A percentile compares a stretch with the other conserved stretches of the same genome.
These are phyloP conservation scores for Apodemia zela DNA, from an alignment of 2,888 invertebrate species.

Conservation along the genomic window DNA sequence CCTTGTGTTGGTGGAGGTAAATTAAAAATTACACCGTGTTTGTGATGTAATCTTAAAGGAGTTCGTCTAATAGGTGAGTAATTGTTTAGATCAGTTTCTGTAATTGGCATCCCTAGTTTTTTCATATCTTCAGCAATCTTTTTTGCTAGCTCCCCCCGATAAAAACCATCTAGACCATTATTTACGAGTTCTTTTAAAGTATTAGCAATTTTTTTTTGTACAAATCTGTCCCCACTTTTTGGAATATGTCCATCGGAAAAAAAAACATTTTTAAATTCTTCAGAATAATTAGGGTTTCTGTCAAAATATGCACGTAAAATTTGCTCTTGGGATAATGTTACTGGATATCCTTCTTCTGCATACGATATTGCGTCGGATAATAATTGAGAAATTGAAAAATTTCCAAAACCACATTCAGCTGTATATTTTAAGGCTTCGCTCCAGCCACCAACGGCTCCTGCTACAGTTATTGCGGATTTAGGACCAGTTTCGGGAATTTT, in stretches of 20 bases:
- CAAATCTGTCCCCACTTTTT: conserved; percentile 49
- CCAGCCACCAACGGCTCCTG: conserved; percentile 69
- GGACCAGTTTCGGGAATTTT: conserved; percentile 55
- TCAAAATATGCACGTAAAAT: background rate
- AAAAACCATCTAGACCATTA: conserved; percentile 61
- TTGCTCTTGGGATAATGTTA: conserved; percentile 43
- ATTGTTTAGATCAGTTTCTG: conserved; percentile 54
- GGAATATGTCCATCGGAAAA: conserved; percentile 46
- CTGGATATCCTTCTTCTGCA: conserved; percentile 59
- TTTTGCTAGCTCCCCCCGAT: conserved; percentile 56
- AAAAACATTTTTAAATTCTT: conserved; percentile 46
- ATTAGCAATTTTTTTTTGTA: conserved; percentile 54
- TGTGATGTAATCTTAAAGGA: conserved; percentile 54
- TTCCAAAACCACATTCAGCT: conserved; percentile 56
- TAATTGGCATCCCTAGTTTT: conserved; percentile 57
- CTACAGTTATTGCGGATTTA: conserved; percentile 60
- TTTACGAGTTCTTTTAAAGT: conserved; percentile 50
- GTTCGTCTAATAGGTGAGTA: conserved; percentile 52
- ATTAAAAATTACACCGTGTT: conserved; percentile 56
- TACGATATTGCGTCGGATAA: conserved; percentile 61
- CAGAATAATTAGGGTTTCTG: conserved; percentile 8
- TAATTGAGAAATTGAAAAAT: conserved; percentile 47
- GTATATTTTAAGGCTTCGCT: conserved; percentile 64
- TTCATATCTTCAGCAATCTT: conserved; percentile 55
- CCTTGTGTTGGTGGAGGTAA: conserved; percentile 72